Evolutionary conservation across 1,140 invertebrate species (phyloP), one percentile per base, ranked within the genome.

Genomic region (Drosophila prosaltans): DNA sequence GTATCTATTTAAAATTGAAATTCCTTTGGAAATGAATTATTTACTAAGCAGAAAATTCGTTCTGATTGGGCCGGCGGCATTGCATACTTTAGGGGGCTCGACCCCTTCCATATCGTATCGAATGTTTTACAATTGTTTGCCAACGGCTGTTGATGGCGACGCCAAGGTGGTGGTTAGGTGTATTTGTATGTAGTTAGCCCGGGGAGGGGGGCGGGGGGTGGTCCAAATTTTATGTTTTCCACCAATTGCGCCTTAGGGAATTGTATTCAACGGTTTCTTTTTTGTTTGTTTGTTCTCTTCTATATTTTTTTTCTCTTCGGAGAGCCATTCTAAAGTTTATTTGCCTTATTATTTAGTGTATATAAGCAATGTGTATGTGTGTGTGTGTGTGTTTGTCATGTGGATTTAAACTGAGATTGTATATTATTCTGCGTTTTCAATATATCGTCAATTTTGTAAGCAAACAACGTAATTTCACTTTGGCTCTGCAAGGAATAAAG

Each of bases 181-280:
- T 48, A 48, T 48, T 10, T 41, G 40, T 30, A 30, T 30, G 28
- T 30, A 30, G 4, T 2, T 30, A 4, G 28, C 16, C 2, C 28
- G 41, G 3, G 3, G 21, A 48, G 16, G 43, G 28, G 4, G 24
- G 30, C 28, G 54, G 2, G 10, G 26, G 11, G 54, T 1, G 54
- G 54, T 11, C 41, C 5, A 11, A 67, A 72, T 72, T 86, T 81
- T 73, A 81, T 78, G 78, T 72, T 85, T 85, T 82, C 75, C 82
- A 69, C 62, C 82, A 86, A 86, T 86, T 86, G 83, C 79, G 82
- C 83, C 82, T 79, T 72, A 55, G 82, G 86, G 82, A 86, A 82
- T 86, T 86, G 71, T 64, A 59, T 26, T 51, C 45, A 51, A 51
- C 39, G 10, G 39, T 40, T 3, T 11, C 3, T 10, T 40, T 11